Base-by-base conservation (phyloP, 2,797 vertebrate species). In the Sardinella longiceps region DNA sequence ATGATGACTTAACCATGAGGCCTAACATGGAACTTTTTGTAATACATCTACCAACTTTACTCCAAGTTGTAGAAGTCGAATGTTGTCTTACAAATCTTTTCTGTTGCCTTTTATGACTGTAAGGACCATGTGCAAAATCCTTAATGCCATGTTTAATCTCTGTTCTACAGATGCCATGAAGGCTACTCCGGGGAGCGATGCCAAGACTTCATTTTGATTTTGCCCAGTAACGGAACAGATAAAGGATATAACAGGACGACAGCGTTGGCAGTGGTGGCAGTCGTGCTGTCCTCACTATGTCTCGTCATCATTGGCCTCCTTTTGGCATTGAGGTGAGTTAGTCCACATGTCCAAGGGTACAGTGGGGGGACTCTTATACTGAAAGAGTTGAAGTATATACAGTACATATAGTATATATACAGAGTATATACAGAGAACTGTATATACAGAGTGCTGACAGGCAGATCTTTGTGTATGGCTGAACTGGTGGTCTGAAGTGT, bases 221-320 rank as follows among this genome's bases (percentile, higher is more conserved):
- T 99, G 87, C 95, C 96, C 0, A 90, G 96, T 45, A 95, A 92
- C 85, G 95, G 86, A 0, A 91, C 87, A 2, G 94, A 95, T 0
- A 93, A 90, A 74, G 89, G 93, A 0, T 99, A 98, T 86, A 97
- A 95, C 94, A 95, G 97, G 84, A 99, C 97, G 80, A 99, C 97
- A 0, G 96, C 97, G 0, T 94, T 99, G 90, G 98, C 97, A 0
- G 96, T 99, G 0, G 96, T 98, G 25, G 98, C 98, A 0, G 97
- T 99, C 2, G 95, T 99, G 83, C 94, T 99, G 77, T 99, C 98
- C 0, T 98, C 97, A 0, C 91, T 99, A 66, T 99, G 98, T 90
- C 96, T 99, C 14, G 87, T 95, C 86, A 97, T 98, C 94, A 99
- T 99, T 0, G 96, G 95, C 84, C 96, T 97, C 80, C 94, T 99